Conservation (phyloP, 2,797 vertebrate genomes). For the Anguilla anguilla region DNA sequence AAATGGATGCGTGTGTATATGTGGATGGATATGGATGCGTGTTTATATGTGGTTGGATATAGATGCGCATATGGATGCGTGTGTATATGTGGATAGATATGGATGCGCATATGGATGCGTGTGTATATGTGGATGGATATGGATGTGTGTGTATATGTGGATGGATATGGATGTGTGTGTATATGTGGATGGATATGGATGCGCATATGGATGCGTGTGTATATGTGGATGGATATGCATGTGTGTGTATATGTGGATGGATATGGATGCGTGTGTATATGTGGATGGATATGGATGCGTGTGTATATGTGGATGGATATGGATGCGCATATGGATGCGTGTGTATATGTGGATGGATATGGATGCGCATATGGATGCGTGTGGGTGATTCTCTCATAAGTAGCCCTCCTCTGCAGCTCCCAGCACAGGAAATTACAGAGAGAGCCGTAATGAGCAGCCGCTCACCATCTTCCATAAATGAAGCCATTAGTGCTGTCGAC, state of each 20-base stretch:
- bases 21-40: background rate
- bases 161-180: background rate
- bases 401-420: background rate
- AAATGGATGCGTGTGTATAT: slow-evolving; percentile 6
- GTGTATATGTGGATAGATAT: too few species aligned
- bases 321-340: background rate
- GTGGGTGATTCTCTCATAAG: background rate
- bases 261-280: background rate
- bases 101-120: too few species aligned
- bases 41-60: background rate
- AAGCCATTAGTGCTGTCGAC: background rate
- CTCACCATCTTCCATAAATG: background rate
- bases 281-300: background rate
- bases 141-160: too few species aligned
- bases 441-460: background rate
- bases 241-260: background rate
- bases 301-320: background rate
- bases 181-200: background rate
- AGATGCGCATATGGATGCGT: too few species aligned
- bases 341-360: background rate
- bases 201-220: too few species aligned
- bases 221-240: too few species aligned
- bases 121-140: too few species aligned
- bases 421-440: slow-evolving; percentile 8
- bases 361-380: background rate